These are phyloP conservation scores for Leucophenga varia DNA, from an alignment of 1,140 invertebrate species.

Conservation along the genomic window DNA sequence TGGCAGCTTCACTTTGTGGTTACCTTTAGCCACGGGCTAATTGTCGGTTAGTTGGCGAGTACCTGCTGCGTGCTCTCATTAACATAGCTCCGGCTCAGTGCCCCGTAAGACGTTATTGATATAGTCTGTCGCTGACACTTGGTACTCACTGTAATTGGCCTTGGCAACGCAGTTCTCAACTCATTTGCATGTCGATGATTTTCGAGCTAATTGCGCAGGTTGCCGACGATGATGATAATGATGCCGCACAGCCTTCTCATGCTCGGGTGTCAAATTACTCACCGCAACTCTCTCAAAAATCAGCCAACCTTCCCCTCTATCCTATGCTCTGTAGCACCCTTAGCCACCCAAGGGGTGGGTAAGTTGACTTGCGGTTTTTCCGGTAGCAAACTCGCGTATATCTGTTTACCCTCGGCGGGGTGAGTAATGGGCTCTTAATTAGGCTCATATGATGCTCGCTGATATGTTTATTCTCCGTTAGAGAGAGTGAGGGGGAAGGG, in stretches of 20 bases:
- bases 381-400: slow-evolving; percentile 18
- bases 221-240: no score
- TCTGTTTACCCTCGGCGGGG: slow-evolving; percentile 33
- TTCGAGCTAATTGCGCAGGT: slow-evolving; percentile 36
- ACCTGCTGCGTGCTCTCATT: slow-evolving; percentile 25
- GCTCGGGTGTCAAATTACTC: slow-evolving; percentile 40
- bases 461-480: no score
- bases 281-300: slow-evolving; percentile 24
- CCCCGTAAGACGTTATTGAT: slow-evolving; percentile 18
- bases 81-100: slow-evolving; percentile 29
- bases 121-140: slow-evolving; percentile 38
- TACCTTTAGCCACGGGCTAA: slow-evolving; percentile 26
- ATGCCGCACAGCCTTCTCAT: slow-evolving; percentile 5
- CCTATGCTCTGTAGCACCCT: not conserved
- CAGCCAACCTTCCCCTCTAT: slow-evolving; percentile 2
- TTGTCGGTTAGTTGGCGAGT: slow-evolving; percentile 21
- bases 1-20: slow-evolving; percentile 21
- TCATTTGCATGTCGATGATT: slow-evolving; percentile 36
- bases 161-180: slow-evolving; percentile 19
- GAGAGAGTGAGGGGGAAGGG: no score
- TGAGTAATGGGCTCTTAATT: slow-evolving; percentile 51
- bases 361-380: slow-evolving; percentile 36
- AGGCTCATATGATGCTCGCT: slow-evolving; percentile 44
- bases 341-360: slow-evolving; percentile 14
- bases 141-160: slow-evolving; percentile 20